Evolutionary conservation across 2,113 vertebrate genomes (phyloP).

Genomic region (Gadus chalcogrammus): DNA sequence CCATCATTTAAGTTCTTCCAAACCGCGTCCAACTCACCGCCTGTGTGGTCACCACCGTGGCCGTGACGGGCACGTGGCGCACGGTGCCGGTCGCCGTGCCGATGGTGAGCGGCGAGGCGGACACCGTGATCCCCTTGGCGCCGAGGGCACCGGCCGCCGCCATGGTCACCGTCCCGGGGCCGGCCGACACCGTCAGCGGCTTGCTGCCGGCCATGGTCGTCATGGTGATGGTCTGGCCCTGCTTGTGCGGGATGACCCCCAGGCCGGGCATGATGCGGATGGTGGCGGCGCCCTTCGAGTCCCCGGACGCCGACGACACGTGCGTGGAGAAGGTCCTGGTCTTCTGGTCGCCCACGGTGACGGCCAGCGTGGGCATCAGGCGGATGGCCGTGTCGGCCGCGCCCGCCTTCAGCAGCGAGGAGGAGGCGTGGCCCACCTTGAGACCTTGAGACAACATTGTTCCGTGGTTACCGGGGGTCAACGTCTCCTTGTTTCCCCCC

Average conservation of each 20-base stretch:
- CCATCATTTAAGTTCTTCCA: too few species aligned
- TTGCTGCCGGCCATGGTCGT: slow-evolving; percentile 76
- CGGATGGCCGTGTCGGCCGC: slow-evolving; percentile 80
- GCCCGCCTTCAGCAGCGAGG: slow-evolving; percentile 75
- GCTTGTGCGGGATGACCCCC: slow-evolving; percentile 88
- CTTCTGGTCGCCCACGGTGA: slow-evolving; percentile 89
- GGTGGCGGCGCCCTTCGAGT: slow-evolving; percentile 84
- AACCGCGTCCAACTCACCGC: slow-evolving; percentile 71
- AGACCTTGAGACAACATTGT: too few species aligned
- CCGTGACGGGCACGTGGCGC: slow-evolving; percentile 87
- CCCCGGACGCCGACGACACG: slow-evolving; percentile 66
- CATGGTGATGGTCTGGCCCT: slow-evolving; percentile 84
- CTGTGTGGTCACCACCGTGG: slow-evolving; percentile 86
- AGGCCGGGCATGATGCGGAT: slow-evolving; percentile 94
- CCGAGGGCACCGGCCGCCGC: slow-evolving; percentile 81
- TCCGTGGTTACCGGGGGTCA: too few species aligned
- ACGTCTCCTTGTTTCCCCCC: too few species aligned
- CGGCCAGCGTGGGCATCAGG: slow-evolving; percentile 90
- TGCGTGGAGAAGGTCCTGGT: slow-evolving; percentile 75
- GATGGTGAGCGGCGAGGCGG: slow-evolving; percentile 78
- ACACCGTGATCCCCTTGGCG: slow-evolving; percentile 74
- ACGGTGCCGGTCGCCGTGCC: slow-evolving; percentile 81
- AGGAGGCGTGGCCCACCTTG: slow-evolving; percentile 24
- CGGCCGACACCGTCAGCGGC: slow-evolving; percentile 68
- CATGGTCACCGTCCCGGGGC: slow-evolving; percentile 80